Evolutionary conservation across 2,113 vertebrate genomes (phyloP).

Genomic region (Tilapia sparmanii): DNA sequence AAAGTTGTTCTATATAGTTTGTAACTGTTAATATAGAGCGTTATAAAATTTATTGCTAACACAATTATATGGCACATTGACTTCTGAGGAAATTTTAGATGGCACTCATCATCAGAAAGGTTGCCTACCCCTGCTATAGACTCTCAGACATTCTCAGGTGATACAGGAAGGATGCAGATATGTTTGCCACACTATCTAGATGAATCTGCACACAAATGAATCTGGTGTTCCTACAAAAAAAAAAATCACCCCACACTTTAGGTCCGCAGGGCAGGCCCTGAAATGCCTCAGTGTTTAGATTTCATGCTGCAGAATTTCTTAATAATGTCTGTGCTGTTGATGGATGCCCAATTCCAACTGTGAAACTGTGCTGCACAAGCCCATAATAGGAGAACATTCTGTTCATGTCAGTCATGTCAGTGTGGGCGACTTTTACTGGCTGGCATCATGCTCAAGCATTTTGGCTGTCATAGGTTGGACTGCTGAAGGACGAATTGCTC

Average conservation of each 20-base stretch:
- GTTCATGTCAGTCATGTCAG: slow-evolving; percentile 9
- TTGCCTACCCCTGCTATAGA: neutral
- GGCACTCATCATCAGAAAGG: neutral
- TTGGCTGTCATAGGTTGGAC: slow-evolving; percentile 4
- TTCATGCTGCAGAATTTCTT: neutral
- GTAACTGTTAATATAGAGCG: neutral
- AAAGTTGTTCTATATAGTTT: neutral
- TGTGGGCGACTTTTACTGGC: neutral
- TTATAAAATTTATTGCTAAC: neutral
- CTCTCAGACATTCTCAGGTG: neutral
- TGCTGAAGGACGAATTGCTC: neutral
- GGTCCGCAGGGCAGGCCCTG: neutral
- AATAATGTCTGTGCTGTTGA: neutral
- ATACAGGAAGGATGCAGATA: neutral
- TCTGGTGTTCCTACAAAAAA: neutral
- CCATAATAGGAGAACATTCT: slow-evolving; percentile 8
- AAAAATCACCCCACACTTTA: neutral
- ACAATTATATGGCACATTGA: neutral
- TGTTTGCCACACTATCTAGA: neutral
- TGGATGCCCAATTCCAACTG: neutral
- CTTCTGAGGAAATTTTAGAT: neutral
- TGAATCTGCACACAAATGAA: neutral
- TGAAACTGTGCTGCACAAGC: neutral
- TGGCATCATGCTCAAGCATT: neutral
- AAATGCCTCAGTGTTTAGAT: neutral